These are phyloP conservation scores for Microctenopoma steveboyesi DNA, from an alignment of 2,797 vertebrate genomes.

Conservation along the genomic window DNA sequence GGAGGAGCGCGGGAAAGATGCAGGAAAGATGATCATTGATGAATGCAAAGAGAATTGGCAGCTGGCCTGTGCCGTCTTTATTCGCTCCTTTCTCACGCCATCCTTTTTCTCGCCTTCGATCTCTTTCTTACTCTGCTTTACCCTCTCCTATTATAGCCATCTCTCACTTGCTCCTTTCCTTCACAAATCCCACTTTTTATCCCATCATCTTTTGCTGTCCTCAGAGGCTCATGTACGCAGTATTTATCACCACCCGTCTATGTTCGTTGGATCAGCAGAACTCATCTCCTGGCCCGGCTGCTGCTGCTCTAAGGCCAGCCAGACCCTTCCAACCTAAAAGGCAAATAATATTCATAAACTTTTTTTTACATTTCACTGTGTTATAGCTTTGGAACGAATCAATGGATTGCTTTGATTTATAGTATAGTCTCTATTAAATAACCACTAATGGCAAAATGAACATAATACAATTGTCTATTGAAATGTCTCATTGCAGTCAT, in stretches of 20 bases:
- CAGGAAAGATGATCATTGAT: constrained; percentile 31
- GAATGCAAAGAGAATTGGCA: constrained; percentile 26
- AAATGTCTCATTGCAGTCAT: no score
- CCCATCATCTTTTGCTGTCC: constrained; percentile 33
- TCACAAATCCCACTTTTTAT: constrained; percentile 45
- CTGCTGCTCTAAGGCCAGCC: constrained; percentile 20
- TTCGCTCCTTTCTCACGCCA: constrained; percentile 15
- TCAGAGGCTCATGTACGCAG: constrained; percentile 47
- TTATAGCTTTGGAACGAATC: no score
- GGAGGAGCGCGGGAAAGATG: constrained; percentile 22
- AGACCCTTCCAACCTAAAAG: constrained; percentile 5
- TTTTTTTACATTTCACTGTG: no score
- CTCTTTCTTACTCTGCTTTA: constrained; percentile 1
- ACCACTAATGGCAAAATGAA: no score
- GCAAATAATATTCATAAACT: neutral
- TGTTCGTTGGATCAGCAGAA: constrained; percentile 58
- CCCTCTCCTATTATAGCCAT: neutral
- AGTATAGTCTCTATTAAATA: no score
- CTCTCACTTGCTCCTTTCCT: constrained; percentile 13
- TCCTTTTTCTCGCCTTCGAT: neutral
- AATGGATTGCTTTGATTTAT: no score
- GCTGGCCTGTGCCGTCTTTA: constrained; percentile 22
- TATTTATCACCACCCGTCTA: constrained; percentile 70
- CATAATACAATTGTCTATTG: no score
- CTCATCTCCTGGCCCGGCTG: constrained; percentile 29